phyloP scores from a whole-genome alignment of 2,888 invertebrate genomes.

The Leuctra nigra region DNA sequence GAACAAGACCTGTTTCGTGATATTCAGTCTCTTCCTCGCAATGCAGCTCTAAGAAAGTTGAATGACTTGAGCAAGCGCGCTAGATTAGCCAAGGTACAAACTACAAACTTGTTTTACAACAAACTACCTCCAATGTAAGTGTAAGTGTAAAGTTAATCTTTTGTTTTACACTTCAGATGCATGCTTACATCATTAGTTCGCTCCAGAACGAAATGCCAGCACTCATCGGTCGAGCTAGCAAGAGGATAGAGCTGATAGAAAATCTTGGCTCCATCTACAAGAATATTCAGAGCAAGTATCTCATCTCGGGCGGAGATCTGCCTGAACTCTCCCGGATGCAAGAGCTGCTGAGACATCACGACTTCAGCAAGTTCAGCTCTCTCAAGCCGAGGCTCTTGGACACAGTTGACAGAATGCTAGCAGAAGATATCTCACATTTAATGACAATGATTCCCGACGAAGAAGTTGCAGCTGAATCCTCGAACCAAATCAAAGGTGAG shows the following conservation, averaged over 20 bases:
- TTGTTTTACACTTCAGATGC: conserved; percentile 53
- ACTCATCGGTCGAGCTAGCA: conserved; percentile 92
- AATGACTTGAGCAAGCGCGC: conserved; percentile 61
- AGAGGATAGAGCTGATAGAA: conserved; percentile 95
- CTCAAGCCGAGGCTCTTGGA: conserved; percentile 86
- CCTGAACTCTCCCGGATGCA: conserved; percentile 95
- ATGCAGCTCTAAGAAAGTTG: conserved; percentile 55
- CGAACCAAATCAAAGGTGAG: conserved; percentile 60
- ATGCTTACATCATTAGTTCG: conserved; percentile 95
- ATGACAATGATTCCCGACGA: conserved; percentile 97
- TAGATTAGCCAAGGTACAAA: conserved; percentile 53
- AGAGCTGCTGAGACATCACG: conserved; percentile 74
- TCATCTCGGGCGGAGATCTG: conserved; percentile 96
- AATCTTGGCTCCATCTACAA: conserved; percentile 85
- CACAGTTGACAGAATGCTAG: conserved; percentile 92
- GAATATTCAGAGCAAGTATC: conserved; percentile 84
- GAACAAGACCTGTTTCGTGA: conserved; percentile 93
- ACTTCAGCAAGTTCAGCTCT: conserved; percentile 90
- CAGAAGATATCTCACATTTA: conserved; percentile 87
- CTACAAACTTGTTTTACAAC: no score
- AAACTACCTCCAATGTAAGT: no score
- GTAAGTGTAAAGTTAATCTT: no score
- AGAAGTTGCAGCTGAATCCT: conserved; percentile 55
- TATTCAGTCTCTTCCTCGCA: conserved; percentile 72
- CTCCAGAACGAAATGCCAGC: conserved; percentile 95